Percentiles rank a stretch among this genome's conserved stretches.
These are phyloP conservation scores for Sesia bembeciformis DNA, from an alignment of 2,888 invertebrate genomes.

Conservation along the genomic window DNA sequence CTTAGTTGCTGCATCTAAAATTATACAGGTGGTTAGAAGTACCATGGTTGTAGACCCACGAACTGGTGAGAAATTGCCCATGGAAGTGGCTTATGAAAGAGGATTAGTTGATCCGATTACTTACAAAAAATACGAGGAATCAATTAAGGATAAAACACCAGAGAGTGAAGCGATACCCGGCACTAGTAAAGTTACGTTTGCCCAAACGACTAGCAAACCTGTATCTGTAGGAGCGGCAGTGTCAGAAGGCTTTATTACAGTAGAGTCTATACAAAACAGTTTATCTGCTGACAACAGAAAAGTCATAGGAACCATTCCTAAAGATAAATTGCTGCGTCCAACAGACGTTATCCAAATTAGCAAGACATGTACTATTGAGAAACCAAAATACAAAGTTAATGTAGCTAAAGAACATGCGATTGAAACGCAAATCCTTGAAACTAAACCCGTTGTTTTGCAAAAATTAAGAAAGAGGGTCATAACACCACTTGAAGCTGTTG, in stretches of 20 bases:
- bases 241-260: constrained; percentile 70
- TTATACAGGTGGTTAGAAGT: constrained; percentile 77
- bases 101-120: constrained; percentile 79
- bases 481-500: constrained; percentile 83
- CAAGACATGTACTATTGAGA: constrained; percentile 70
- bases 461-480: constrained; percentile 86
- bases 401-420: constrained; percentile 75
- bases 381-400: constrained; percentile 80
- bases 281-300: constrained; percentile 47
- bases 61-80: constrained; percentile 85
- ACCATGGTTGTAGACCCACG: constrained; percentile 84
- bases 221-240: constrained; percentile 76
- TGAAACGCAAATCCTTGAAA: constrained; percentile 75
- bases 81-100: constrained; percentile 86
- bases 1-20: constrained; percentile 80
- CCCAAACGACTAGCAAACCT: constrained; percentile 58
- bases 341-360: constrained; percentile 74
- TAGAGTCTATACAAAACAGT: constrained; percentile 65
- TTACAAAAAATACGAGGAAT: constrained; percentile 67
- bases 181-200: constrained; percentile 24
- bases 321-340: constrained; percentile 24
- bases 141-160: constrained; percentile 46
- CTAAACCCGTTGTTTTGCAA: constrained; percentile 81
- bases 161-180: constrained; percentile 21
- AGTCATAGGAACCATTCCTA: constrained; percentile 19